Percentiles rank a stretch among this genome's conserved stretches.
phyloP scores from a whole-genome alignment of 1,140 invertebrate species.

The Platorchestia sp. region DNA sequence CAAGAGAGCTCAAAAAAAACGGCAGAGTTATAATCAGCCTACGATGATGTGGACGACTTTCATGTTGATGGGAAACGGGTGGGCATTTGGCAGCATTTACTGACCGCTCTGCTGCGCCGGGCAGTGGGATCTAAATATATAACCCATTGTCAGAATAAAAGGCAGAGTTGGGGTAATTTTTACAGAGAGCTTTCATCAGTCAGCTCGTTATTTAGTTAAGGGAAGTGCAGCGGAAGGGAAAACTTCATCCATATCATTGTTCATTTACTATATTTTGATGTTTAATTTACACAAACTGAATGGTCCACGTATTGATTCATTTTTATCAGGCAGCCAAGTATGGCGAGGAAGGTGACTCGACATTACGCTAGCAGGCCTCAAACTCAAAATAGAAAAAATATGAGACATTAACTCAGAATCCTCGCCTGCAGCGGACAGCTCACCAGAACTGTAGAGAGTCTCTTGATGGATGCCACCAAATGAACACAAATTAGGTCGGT shows the following conservation, averaged over 20 bases:
- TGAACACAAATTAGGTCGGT: background rate
- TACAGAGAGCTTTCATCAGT: background rate
- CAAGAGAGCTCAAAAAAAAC: background rate
- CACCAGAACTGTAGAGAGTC: background rate
- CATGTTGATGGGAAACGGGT: background rate
- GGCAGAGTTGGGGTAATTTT: background rate
- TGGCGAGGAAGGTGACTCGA: background rate
- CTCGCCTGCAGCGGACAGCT: background rate
- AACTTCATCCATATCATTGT: background rate
- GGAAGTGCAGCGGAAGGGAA: background rate
- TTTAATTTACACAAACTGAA: background rate
- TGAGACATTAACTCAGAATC: background rate
- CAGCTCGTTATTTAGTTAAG: background rate
- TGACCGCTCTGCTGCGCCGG: background rate
- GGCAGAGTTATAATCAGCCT: background rate
- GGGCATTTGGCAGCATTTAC: background rate
- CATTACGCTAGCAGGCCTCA: background rate
- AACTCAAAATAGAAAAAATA: background rate
- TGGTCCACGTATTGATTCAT: background rate
- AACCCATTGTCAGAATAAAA: background rate
- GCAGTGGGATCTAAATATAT: background rate
- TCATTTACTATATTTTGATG: background rate
- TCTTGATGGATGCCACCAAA: background rate
- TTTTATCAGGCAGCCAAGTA: background rate
- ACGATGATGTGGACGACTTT: background rate